phyloP scores from a whole-genome alignment of 2,888 invertebrate genomes.

The Drosophila greeni region DNA sequence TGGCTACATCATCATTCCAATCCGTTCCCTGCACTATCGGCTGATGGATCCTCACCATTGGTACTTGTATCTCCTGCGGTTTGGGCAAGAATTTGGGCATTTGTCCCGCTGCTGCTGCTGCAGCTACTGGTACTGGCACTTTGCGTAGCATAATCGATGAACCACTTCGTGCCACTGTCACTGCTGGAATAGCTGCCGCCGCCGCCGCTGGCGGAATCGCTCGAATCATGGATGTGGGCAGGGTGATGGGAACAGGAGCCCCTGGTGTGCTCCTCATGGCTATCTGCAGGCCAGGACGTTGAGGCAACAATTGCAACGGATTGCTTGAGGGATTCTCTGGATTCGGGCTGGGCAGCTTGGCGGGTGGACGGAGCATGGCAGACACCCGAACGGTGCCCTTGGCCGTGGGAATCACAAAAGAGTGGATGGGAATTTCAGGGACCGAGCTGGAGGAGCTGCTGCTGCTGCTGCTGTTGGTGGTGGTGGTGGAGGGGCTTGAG shows the following conservation, averaged over 20 bases:
- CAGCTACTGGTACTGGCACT: too few species aligned
- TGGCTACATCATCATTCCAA: background rate
- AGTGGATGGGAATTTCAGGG: background rate
- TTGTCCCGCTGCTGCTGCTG: too few species aligned
- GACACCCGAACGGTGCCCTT: background rate
- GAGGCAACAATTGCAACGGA: background rate
- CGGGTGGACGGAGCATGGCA: background rate
- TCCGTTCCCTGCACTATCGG: background rate
- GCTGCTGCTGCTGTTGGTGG: background rate
- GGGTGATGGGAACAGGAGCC: background rate
- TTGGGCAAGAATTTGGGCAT: background rate
- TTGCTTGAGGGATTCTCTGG: background rate
- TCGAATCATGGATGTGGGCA: background rate
- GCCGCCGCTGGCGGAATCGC: background rate
- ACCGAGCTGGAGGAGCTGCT: background rate
- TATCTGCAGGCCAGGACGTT: slow-evolving; percentile 1
- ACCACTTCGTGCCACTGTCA: background rate
- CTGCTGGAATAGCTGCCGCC: background rate
- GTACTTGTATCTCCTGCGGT: background rate
- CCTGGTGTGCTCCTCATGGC: background rate
- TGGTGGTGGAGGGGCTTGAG: background rate
- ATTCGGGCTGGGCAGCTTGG: background rate
- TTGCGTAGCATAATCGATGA: background rate
- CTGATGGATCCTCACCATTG: slow-evolving; percentile 12
- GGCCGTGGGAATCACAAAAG: slow-evolving; percentile 20